Percentiles rank a stretch among this genome's conserved stretches.
Conservation (phyloP, 1,140 invertebrate species). For the Radopholus similis region DNA sequence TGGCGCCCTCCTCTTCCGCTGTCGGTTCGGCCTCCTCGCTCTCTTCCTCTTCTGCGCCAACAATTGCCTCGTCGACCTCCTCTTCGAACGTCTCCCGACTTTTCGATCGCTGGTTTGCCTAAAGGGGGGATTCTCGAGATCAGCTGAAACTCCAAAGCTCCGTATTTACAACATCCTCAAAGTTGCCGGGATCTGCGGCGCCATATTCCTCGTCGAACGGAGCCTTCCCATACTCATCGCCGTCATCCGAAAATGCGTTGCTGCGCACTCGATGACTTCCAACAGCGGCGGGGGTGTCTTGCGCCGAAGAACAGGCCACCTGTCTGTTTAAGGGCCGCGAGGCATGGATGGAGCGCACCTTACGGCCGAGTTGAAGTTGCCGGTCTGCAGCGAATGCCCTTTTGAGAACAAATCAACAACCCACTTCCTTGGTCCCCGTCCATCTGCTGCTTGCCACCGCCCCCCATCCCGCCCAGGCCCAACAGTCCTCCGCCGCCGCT, state of each 20-base stretch:
- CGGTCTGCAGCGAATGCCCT: not conserved
- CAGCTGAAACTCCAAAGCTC: too few species aligned
- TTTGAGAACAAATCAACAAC: not conserved
- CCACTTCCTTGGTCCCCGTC: not conserved
- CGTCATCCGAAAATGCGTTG: too few species aligned
- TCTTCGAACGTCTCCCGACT: too few species aligned
- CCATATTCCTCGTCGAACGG: too few species aligned
- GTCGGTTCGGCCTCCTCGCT: not conserved
- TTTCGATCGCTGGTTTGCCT: too few species aligned
- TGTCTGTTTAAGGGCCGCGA: slow-evolving; percentile 10
- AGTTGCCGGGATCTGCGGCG: too few species aligned
- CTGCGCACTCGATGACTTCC: too few species aligned
- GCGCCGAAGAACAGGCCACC: slow-evolving; percentile 14
- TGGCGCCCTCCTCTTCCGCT: not conserved
- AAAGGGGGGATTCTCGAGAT: too few species aligned
- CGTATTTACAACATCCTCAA: too few species aligned
- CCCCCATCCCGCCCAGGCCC: not conserved
- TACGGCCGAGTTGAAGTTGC: not conserved
- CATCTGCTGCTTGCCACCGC: not conserved
- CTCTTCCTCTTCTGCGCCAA: not conserved
- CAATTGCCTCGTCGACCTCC: not conserved
- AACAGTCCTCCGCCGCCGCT: not conserved
- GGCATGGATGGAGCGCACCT: not conserved
- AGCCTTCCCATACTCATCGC: too few species aligned
- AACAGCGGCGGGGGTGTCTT: too few species aligned